Conservation (phyloP, 2,888 invertebrate species). For the Trichogramma evanescens region DNA sequence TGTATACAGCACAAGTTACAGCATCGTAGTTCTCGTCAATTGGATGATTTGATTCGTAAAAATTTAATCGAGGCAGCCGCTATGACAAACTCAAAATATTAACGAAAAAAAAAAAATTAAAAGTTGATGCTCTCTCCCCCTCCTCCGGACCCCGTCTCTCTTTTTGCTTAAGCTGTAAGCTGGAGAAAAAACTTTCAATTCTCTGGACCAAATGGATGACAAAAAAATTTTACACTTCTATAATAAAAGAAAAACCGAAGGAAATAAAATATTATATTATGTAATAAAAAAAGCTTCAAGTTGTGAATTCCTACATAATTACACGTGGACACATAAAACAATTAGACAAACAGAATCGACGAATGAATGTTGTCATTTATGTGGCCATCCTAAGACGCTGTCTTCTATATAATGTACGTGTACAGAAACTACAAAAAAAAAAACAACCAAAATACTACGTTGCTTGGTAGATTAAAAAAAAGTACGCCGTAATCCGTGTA, state of each 20-base stretch:
- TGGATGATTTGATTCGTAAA: not conserved
- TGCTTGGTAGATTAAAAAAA: too few relatives aligned
- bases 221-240: slow-evolving; percentile 43
- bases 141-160: too few relatives aligned
- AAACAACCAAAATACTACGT: not conserved
- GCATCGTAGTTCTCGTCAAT: not conserved
- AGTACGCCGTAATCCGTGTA: too few relatives aligned
- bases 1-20: too few relatives aligned
- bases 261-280: slow-evolving; percentile 8
- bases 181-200: slow-evolving; percentile 25
- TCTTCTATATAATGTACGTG: not conserved
- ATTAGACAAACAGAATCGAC: too few relatives aligned
- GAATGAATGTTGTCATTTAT: too few relatives aligned
- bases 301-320: not conserved
- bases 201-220: slow-evolving; percentile 40
- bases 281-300: slow-evolving; percentile 8
- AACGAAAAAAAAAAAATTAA: slow-evolving; percentile 18
- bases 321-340: too few relatives aligned
- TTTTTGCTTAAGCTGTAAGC: not conserved
- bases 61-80: slow-evolving; percentile 12
- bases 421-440: not conserved
- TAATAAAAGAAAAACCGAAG: slow-evolving; percentile 21
- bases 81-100: slow-evolving; percentile 19
- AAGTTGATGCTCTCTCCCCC: slow-evolving; percentile 6
- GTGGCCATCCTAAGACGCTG: too few relatives aligned